Base-by-base conservation (phyloP, 2,797 vertebrate genomes). In the Phalloptychus januarius region DNA sequence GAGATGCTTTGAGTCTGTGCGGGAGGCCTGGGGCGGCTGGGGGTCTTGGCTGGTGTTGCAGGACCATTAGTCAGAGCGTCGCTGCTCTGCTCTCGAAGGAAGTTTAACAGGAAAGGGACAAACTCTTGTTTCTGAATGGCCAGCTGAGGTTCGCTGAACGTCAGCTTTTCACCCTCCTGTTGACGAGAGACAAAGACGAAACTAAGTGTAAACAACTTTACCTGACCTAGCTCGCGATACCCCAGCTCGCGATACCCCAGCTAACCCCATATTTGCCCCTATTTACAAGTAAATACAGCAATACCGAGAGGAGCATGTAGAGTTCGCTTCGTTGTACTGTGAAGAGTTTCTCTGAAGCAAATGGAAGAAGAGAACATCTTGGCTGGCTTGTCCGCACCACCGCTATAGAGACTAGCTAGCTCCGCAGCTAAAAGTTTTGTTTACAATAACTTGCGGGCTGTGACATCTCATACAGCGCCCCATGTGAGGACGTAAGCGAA, bases 101-200 rank as follows among this genome's bases (percentile, higher is more conserved):
- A 99, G 92, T 99, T 99, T 31, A 99, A 92, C 78, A 99, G 93
- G 90, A 97, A 99, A 78, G 97, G 96, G 79, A 99, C 97, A 92
- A 99, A 99, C 83, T 98, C 97, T 79, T 97, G 97, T 85, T 95
- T 97, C 83, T 96, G 94, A 7, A 96, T 88, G 12, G 91, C 90
- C 42, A 91, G 31, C 12, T 90, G 89, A 4, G 91, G 83, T 36
- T 95, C 91, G 63, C 90, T 82, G 11, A 89, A 78, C 20, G 92
- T 72, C 74, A 89, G 73, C 45, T 85, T 86, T 69, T 94, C 92
- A 61, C 75, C 86, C 2, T 93, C 95, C 97, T 97, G 90, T 28
- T 87, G 75, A 46, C 70, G 69, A 78, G 7, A 83, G 1, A 86
- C 3, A 84, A 2, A 76, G 16, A 31, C 1, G 0, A 15, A 16